A percentile compares a stretch with the other conserved stretches of the same genome.
Conservation (phyloP, 2,113 vertebrate genomes). For the Siniperca knerii region DNA sequence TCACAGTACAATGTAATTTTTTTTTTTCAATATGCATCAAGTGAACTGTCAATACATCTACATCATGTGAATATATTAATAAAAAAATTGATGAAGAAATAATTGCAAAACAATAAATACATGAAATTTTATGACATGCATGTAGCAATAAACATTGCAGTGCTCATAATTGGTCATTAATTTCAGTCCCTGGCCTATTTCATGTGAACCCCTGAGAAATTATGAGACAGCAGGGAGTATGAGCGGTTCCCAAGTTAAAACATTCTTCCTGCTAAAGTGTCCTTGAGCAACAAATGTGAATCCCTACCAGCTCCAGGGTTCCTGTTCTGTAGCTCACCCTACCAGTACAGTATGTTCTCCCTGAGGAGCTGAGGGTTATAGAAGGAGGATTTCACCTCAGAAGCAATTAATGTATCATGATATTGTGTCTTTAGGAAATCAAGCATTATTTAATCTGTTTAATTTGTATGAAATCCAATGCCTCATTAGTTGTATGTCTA, state of each 20-base stretch:
- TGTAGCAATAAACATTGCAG: neutral
- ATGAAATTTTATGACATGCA: neutral
- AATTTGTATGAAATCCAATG: neutral
- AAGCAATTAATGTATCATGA: neutral
- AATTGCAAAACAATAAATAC: neutral
- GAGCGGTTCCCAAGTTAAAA: neutral
- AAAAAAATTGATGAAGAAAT: neutral
- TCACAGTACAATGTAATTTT: neutral
- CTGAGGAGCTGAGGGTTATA: slow-evolving; percentile 10
- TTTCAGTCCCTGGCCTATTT: neutral
- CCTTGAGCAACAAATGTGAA: slow-evolving; percentile 24
- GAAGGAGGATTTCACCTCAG: slow-evolving; percentile 3
- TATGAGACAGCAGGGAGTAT: neutral
- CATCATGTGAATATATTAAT: neutral
- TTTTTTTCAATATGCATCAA: neutral
- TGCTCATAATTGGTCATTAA: too few relatives aligned
- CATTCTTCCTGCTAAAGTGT: neutral
- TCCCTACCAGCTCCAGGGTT: neutral
- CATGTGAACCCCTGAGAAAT: neutral
- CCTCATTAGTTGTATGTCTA: neutral
- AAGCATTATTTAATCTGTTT: neutral
- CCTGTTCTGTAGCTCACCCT: neutral
- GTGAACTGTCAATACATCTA: too few relatives aligned
- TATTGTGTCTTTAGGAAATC: neutral
- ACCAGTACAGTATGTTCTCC: neutral